Evolutionary conservation across 2,113 vertebrate species (phyloP).

Genomic region (Mola mola): DNA sequence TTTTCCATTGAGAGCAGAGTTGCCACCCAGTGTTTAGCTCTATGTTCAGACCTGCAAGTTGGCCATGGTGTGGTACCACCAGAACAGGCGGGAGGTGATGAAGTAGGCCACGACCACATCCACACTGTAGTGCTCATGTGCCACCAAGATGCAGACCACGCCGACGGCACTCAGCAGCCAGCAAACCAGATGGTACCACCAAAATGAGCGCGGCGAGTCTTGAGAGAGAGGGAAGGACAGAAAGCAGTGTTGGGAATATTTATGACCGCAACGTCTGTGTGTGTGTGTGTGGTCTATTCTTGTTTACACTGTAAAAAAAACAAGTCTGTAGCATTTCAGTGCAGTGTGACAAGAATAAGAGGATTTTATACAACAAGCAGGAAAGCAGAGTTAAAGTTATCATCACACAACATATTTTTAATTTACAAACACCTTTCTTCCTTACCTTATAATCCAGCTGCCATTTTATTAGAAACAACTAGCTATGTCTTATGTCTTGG

Average conservation of each 20-base stretch:
- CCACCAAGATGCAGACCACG: constrained; percentile 92
- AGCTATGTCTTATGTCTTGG: too few species aligned
- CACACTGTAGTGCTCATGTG: constrained; percentile 95
- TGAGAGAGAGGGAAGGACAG: constrained; percentile 2
- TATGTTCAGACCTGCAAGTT: constrained; percentile 87
- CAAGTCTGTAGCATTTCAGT: background rate
- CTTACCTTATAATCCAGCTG: too few species aligned
- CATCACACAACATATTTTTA: background rate
- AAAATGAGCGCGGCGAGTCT: constrained; percentile 96
- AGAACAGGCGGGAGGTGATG: constrained; percentile 95
- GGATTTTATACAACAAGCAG: background rate
- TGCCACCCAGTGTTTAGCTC: too few species aligned
- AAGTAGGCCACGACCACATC: constrained; percentile 96
- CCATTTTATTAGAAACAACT: too few species aligned
- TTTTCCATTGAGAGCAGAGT: background rate
- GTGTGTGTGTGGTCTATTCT: background rate
- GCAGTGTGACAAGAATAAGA: background rate
- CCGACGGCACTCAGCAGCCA: constrained; percentile 94
- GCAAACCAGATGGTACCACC: constrained; percentile 97
- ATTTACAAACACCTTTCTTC: background rate
- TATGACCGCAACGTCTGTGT: background rate
- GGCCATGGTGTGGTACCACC: constrained; percentile 99
- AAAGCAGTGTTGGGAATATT: constrained; percentile 7
- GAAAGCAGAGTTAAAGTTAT: background rate
- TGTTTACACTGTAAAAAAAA: constrained; percentile 3